Conservation (phyloP, 2,888 invertebrate species). For the Himalopsyche anomala region DNA sequence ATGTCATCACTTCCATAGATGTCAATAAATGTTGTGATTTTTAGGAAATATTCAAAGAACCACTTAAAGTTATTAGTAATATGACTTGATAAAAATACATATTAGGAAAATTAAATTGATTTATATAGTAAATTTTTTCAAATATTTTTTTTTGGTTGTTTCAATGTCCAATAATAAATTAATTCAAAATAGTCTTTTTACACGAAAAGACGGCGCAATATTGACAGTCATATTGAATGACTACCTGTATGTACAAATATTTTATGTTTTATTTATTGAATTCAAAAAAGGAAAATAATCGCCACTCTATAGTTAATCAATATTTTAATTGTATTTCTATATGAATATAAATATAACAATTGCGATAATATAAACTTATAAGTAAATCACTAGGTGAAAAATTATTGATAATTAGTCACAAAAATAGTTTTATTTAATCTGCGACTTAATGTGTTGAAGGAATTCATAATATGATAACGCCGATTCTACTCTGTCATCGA, state of each 20-base stretch:
- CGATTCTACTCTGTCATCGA: conserved; percentile 96
- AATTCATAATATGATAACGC: conserved; percentile 98
- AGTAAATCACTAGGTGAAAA: conserved; percentile 17
- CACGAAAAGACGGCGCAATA: conserved; percentile 11
- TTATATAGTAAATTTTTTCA: not conserved
- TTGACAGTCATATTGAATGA: conserved; percentile 11
- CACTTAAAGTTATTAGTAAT: not conserved
- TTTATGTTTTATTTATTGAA: not conserved
- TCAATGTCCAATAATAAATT: conserved; percentile 2
- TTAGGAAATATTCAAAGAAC: not conserved
- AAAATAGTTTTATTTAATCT: conserved; percentile 84
- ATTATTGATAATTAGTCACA: conserved; percentile 22
- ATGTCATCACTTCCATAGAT: not conserved
- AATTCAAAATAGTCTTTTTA: not conserved
- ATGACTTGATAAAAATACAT: conserved; percentile 28
- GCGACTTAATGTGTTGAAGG: conserved; percentile 93
- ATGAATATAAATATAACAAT: conserved; percentile 11
- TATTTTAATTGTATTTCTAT: too few relatives aligned
- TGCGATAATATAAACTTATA: conserved; percentile 36
- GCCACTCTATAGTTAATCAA: conserved; percentile 3
- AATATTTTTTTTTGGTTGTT: not conserved
- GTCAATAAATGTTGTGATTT: not conserved
- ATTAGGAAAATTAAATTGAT: not conserved
- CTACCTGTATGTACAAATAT: conserved; percentile 18
- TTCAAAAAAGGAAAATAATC: conserved; percentile 19